Evolutionary conservation across 2,888 invertebrate genomes (phyloP).

Genomic region (Agrochola litura): DNA sequence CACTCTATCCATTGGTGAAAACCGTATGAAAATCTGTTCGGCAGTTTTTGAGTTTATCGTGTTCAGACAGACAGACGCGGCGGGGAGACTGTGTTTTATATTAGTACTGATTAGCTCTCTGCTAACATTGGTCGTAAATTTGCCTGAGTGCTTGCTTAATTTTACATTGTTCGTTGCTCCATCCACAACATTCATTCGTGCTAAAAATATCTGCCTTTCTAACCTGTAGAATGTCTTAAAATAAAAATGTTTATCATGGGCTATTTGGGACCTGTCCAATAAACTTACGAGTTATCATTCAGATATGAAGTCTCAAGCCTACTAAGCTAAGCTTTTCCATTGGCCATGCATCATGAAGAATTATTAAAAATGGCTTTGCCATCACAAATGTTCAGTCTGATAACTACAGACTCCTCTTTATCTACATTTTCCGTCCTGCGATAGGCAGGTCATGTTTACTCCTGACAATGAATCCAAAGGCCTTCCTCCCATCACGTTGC

Average conservation of each 20-base stretch:
- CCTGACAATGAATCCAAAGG: background rate
- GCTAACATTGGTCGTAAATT: slow-evolving; percentile 8
- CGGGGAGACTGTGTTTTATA: too few species aligned
- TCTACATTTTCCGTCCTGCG: background rate
- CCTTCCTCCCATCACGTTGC: slow-evolving; percentile 1
- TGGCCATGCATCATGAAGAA: background rate
- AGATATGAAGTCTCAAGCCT: background rate
- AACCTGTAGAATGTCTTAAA: background rate
- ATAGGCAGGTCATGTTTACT: background rate
- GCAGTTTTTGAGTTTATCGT: too few species aligned
- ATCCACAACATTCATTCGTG: background rate
- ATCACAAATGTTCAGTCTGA: background rate
- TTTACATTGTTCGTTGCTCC: background rate
- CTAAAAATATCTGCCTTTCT: background rate
- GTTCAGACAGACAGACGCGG: too few species aligned
- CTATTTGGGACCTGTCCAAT: background rate
- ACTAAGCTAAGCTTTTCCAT: background rate
- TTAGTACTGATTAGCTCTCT: background rate
- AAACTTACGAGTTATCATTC: slow-evolving; percentile 2
- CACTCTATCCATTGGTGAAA: too few species aligned
- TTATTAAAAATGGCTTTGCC: background rate
- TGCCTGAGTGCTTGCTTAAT: background rate
- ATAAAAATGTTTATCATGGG: background rate
- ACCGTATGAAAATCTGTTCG: too few species aligned
- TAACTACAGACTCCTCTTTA: background rate